Evolutionary conservation across 2,113 vertebrate species (phyloP).

Genomic region (Rhinoderma darwinii): DNA sequence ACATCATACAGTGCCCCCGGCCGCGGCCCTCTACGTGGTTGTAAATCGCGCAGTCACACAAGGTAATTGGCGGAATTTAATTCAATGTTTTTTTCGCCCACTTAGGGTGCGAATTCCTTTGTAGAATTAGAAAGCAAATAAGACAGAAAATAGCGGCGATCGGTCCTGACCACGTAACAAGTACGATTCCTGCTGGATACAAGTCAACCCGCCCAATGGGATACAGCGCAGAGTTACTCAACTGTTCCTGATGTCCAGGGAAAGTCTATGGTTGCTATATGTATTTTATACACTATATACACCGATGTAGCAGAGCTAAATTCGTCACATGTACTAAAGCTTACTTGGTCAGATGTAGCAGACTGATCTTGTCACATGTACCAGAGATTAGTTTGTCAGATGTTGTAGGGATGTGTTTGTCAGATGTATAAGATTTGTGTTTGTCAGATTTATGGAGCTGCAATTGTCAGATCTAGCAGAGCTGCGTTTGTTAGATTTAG

Average conservation of each 20-base stretch:
- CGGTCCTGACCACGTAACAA: background rate
- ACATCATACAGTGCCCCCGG: background rate
- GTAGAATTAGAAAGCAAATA: slow-evolving; percentile 8
- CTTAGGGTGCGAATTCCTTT: slow-evolving; percentile 24
- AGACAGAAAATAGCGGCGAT: background rate
- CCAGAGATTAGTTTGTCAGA: no score
- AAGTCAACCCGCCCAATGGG: background rate
- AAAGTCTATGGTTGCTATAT: background rate
- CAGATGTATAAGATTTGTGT: no score
- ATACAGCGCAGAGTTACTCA: background rate
- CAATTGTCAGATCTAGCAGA: background rate
- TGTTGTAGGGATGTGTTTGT: no score
- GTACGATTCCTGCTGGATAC: background rate
- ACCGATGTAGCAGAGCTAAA: background rate
- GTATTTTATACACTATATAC: background rate
- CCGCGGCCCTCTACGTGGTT: background rate
- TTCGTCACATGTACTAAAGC: background rate
- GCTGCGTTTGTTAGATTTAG: background rate
- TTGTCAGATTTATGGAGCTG: background rate
- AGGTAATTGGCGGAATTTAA: slow-evolving; percentile 46
- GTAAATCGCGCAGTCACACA: slow-evolving; percentile 47
- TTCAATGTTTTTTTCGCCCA: background rate
- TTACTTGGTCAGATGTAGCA: background rate
- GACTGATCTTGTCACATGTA: background rate
- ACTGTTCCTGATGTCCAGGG: background rate